Evolutionary conservation across 1,140 invertebrate species (phyloP), one percentile per base, ranked within the genome.

Genomic region (Tetramorium parvispinum): DNA sequence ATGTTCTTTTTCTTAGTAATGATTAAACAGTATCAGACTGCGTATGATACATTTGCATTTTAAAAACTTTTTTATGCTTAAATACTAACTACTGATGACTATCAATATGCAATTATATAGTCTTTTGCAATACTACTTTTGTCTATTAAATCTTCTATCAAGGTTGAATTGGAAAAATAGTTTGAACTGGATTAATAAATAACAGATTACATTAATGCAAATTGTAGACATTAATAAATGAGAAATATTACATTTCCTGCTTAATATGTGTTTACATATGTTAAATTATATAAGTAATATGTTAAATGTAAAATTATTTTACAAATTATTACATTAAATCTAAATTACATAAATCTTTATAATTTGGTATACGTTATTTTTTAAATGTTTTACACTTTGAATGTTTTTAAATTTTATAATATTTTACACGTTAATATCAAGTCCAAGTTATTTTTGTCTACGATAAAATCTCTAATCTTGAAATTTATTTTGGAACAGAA

Each of bases 61-160:
- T 18, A 57, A 82, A 73, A 49, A 16, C 2, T 40, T 46, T 73
- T 82, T 70, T 73, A 73, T 77, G 18, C 51, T 13, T 8, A 46
- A 57, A 73, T 46, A 32, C 32, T 5, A 27, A 16, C 59, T 27
- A 59, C 46, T 10, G 24, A 27, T 18, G 32, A 43, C 10, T 71
- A 82, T 82, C 37, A 53, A 78, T 10, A 13, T 65, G 24, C 43
- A 81, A 70, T 70, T 55, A 81, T 43, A 55, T 32, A 32, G 16
- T 70, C 24, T 66, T 68, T 21, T 40, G 43, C 21, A n/a, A 32
- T 7, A 55, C 10, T 6, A 27, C 43, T 51, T 81, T 65, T 18
- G 27, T 79, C 21, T 18, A 10, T 8, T 71, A 43, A 21, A 71
- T 57, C 32, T 32, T 71, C 6, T 3, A 6, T 70, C 63, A 57